These are phyloP conservation scores for Chrysaora quinquecirrha DNA, from an alignment of 30 jellyfish, hydroid and myxozoan genomes.

Conservation along the genomic window DNA sequence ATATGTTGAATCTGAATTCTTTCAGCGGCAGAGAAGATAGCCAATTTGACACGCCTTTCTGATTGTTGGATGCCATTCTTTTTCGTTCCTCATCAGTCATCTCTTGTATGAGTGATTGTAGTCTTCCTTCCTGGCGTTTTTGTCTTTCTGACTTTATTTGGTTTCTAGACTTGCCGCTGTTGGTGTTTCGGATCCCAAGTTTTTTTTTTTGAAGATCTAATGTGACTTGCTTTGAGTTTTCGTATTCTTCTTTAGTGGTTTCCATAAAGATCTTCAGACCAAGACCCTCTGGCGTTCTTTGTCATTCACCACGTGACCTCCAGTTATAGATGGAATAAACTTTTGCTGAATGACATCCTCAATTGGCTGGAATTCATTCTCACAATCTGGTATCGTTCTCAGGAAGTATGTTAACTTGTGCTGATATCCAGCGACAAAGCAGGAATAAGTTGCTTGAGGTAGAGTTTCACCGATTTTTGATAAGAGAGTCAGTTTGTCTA, in stretches of 20 bases:
- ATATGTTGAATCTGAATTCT: not conserved
- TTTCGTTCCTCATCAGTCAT: not conserved
- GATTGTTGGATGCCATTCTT: not conserved
- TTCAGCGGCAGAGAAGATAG: constrained; percentile 1
- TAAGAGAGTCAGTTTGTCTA: not conserved
- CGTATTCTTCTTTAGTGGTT: constrained; percentile 1
- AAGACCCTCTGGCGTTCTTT: not conserved
- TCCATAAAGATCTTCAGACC: not conserved
- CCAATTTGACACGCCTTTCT: not conserved
- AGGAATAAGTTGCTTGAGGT: not conserved
- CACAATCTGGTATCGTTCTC: constrained; percentile 1
- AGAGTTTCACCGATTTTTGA: not conserved
- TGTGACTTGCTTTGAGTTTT: constrained; percentile 10
- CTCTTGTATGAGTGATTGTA: not conserved
- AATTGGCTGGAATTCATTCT: not conserved
- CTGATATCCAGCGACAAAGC: not conserved
- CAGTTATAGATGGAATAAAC: constrained; percentile 14
- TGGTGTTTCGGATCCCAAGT: not conserved
- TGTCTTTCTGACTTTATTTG: not conserved
- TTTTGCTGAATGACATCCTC: constrained; percentile 10
- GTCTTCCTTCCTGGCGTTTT: not conserved
- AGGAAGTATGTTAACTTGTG: not conserved
- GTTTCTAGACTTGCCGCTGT: not conserved
- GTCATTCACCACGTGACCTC: constrained; percentile 10
- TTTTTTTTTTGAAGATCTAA: constrained; percentile 9